These are phyloP conservation scores for Lysiphlebus fabarum DNA, from an alignment of 1,140 invertebrate genomes.

Conservation along the genomic window DNA sequence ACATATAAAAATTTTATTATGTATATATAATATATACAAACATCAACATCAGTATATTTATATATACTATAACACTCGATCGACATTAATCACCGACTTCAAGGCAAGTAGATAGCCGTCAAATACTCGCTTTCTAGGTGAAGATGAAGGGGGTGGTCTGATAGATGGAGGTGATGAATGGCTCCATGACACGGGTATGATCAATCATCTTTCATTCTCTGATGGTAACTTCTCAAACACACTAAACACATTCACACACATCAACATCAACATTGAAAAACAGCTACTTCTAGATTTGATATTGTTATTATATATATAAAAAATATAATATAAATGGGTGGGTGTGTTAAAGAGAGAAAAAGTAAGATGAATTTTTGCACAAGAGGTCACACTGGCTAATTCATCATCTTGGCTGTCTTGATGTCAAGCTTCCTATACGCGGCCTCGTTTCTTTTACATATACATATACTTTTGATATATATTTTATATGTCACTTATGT, in stretches of 20 bases:
- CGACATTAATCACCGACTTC: constrained; percentile 55
- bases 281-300: neutral
- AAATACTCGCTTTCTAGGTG: constrained; percentile 50
- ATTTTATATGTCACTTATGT: constrained; percentile 13
- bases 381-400: constrained; percentile 51
- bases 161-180: constrained; percentile 57
- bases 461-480: neutral
- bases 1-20: constrained; percentile 32
- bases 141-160: constrained; percentile 50
- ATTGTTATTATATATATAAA: too few species aligned
- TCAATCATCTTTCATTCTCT: constrained; percentile 53
- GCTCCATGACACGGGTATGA: constrained; percentile 49
- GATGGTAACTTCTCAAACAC: constrained; percentile 28
- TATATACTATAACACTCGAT: constrained; percentile 36
- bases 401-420: constrained; percentile 48
- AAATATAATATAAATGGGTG: too few species aligned
- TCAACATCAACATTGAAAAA: constrained; percentile 13
- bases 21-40: constrained; percentile 4
- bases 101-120: constrained; percentile 53
- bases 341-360: constrained; percentile 38
- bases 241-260: too few species aligned
- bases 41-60: too few species aligned
- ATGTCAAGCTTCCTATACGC: constrained; percentile 33
- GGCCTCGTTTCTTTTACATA: constrained; percentile 16
- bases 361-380: constrained; percentile 50